These are phyloP conservation scores for Rhopalosiphum nymphaeae DNA, from an alignment of 2,888 invertebrate genomes.

Conservation along the genomic window DNA sequence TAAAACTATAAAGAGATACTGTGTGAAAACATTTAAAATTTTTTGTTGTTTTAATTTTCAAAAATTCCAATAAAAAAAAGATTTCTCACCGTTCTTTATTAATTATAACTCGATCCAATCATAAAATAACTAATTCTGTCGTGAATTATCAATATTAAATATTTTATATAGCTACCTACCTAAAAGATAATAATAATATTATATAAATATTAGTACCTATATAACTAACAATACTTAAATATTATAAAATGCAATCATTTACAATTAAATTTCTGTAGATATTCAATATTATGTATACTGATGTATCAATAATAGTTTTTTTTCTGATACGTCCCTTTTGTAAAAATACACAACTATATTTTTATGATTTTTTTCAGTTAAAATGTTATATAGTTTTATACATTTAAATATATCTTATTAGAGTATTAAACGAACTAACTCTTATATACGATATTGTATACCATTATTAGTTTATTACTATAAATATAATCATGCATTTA, in stretches of 20 bases:
- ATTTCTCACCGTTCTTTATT: not conserved
- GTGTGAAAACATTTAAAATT: not conserved
- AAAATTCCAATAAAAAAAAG: not conserved
- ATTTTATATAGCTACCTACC: no score
- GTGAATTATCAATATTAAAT: not conserved
- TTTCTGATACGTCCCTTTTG: not conserved
- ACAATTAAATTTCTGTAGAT: no score
- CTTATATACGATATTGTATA: not conserved
- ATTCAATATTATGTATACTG: no score
- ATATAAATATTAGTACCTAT: not conserved
- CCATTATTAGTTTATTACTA: not conserved
- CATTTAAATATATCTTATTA: not conserved
- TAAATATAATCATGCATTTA: not conserved
- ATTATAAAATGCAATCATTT: not conserved
- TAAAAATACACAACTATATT: not conserved
- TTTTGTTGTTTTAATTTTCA: not conserved
- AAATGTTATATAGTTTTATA: not conserved
- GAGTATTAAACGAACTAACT: not conserved
- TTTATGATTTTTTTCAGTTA: not conserved
- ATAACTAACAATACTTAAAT: not conserved
- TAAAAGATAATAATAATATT: not conserved
- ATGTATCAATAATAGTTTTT: no score
- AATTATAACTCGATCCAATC: not conserved
- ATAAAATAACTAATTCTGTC: not conserved
- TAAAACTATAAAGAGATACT: not conserved